phyloP scores from a whole-genome alignment of 2,797 vertebrate species.

The Semaprochilodus insignis region DNA sequence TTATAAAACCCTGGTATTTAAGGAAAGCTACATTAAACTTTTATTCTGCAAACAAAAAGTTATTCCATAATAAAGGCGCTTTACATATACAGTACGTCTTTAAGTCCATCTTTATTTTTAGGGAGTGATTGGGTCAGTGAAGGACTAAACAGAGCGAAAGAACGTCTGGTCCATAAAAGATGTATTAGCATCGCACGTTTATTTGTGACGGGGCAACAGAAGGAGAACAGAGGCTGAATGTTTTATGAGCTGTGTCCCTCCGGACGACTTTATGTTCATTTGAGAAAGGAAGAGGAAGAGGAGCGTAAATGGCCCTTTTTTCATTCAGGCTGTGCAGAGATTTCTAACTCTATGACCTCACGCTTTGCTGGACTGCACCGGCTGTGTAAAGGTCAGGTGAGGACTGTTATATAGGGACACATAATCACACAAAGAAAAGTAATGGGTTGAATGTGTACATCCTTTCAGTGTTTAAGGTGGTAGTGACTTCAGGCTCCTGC shows the following conservation, averaged over 20 bases:
- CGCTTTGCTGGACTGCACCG: background rate
- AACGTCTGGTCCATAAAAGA: constrained; percentile 66
- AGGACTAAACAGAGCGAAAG: constrained; percentile 61
- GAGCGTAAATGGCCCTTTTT: background rate
- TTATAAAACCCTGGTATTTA: no score
- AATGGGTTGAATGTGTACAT: no score
- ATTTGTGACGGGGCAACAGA: constrained; percentile 55
- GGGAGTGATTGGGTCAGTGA: constrained; percentile 50
- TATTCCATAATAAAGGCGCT: background rate
- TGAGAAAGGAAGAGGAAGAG: constrained; percentile 56
- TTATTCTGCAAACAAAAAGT: no score
- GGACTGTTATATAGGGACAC: background rate
- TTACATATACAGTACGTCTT: background rate
- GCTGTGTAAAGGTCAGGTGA: background rate
- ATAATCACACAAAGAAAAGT: background rate
- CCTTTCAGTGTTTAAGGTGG: no score
- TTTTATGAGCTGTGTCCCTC: constrained; percentile 73
- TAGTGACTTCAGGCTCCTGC: no score
- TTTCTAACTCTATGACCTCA: background rate
- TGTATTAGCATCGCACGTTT: constrained; percentile 60
- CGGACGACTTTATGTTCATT: constrained; percentile 68
- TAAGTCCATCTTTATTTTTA: constrained; percentile 61
- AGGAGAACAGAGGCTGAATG: constrained; percentile 67
- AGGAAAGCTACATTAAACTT: no score
- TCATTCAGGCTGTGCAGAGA: background rate